Percentiles rank a stretch among this genome's conserved stretches.
Evolutionary conservation across 1,140 invertebrate species (phyloP).

Genomic region (Saccostrea echinata): DNA sequence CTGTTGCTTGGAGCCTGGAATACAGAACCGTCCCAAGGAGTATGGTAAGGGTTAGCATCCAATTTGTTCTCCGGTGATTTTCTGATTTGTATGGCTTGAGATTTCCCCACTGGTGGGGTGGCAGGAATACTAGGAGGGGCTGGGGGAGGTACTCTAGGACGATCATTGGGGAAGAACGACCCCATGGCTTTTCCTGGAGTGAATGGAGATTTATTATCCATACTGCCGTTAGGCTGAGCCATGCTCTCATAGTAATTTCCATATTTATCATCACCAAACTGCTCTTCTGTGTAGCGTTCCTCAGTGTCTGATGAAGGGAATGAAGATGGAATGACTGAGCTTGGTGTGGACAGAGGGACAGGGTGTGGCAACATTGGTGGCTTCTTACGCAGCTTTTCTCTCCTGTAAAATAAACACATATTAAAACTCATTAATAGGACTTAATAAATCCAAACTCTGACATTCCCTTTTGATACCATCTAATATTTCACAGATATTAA

Average conservation of each 20-base stretch:
- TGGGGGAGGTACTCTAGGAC: constrained; percentile 43
- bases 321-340: neutral
- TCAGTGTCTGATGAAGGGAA: constrained; percentile 30
- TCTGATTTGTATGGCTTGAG: constrained; percentile 10
- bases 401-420: neutral
- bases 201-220: constrained; percentile 35
- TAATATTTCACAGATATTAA: no score
- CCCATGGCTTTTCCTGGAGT: constrained; percentile 57
- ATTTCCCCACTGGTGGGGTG: constrained; percentile 5
- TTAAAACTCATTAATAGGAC: neutral
- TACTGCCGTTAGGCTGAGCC: constrained; percentile 37
- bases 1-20: constrained; percentile 46
- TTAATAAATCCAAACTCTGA: no score
- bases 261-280: constrained; percentile 38
- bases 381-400: constrained; percentile 36
- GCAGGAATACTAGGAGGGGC: constrained; percentile 20
- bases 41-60: constrained; percentile 56
- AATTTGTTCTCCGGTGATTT: constrained; percentile 30
- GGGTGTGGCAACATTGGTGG: constrained; percentile 24
- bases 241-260: constrained; percentile 57
- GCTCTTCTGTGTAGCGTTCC: constrained; percentile 19
- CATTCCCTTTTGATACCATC: no score
- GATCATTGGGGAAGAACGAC: constrained; percentile 54
- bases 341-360: constrained; percentile 42
- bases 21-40: constrained; percentile 55